Evolutionary conservation across 1,140 invertebrate genomes (phyloP).

Genomic region (Lutraria rhynchaena): DNA sequence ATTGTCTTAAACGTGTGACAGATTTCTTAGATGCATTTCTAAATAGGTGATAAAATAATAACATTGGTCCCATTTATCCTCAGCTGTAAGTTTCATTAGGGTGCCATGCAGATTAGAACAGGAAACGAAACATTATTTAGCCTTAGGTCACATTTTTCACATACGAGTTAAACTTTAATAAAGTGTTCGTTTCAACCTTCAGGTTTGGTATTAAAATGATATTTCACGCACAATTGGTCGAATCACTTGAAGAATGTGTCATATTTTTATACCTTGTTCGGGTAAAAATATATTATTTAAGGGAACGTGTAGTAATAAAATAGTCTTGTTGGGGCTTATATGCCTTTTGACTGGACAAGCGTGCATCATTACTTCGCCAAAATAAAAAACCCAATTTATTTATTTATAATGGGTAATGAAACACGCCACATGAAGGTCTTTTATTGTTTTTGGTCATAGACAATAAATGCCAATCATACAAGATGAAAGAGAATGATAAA

Average conservation of each 20-base stretch:
- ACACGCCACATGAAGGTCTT: background rate
- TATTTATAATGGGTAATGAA: constrained; percentile 51
- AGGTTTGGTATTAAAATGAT: no score
- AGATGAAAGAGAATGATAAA: constrained; percentile 20
- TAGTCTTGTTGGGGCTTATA: background rate
- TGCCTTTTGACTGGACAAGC: constrained; percentile 8
- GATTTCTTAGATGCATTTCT: background rate
- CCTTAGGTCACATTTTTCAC: no score
- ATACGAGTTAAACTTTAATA: no score
- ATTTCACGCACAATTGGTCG: no score
- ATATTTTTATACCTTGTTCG: no score
- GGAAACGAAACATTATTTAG: no score
- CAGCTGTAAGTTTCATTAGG: constrained; percentile 11
- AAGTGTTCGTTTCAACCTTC: no score
- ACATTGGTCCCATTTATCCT: background rate
- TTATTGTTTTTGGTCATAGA: constrained; percentile 34
- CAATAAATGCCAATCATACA: constrained; percentile 49
- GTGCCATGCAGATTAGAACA: no score
- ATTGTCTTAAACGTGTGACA: constrained; percentile 8
- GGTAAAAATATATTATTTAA: constrained; percentile 9
- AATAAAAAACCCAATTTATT: constrained; percentile 35
- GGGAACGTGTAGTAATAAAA: constrained; percentile 1
- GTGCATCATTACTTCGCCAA: background rate
- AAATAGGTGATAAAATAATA: constrained; percentile 10
- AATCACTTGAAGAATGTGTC: no score